These are phyloP conservation scores for Aricia agestis DNA, from an alignment of 1,140 invertebrate species.

Conservation along the genomic window DNA sequence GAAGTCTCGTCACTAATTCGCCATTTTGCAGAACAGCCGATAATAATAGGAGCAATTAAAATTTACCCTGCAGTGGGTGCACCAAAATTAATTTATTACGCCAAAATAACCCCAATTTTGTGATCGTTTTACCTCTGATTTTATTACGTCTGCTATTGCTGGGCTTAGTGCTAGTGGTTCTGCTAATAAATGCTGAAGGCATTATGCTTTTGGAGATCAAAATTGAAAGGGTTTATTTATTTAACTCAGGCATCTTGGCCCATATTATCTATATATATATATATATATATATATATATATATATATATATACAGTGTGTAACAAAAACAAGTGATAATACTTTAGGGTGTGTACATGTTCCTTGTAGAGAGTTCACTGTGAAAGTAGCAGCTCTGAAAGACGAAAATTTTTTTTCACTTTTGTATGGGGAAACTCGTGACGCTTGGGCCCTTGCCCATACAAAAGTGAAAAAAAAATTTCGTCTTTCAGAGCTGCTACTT, in stretches of 20 bases:
- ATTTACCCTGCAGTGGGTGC: constrained; percentile 69
- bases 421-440: too few relatives aligned
- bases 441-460: too few relatives aligned
- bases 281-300: too few relatives aligned
- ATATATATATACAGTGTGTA: too few relatives aligned
- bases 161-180: constrained; percentile 33
- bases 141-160: constrained; percentile 44
- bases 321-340: too few relatives aligned
- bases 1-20: constrained; percentile 48
- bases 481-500: too few relatives aligned
- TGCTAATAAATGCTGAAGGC: constrained; percentile 24
- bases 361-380: too few relatives aligned
- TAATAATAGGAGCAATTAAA: constrained; percentile 74
- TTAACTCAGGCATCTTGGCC: constrained; percentile 4
- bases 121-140: constrained; percentile 39
- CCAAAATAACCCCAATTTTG: constrained; percentile 65
- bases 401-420: too few relatives aligned
- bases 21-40: constrained; percentile 61
- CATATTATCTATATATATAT: too few relatives aligned
- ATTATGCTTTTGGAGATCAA: background rate
- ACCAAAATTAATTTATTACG: constrained; percentile 71
- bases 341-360: too few relatives aligned
- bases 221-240: background rate
- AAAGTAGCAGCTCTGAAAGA: too few relatives aligned
- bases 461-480: too few relatives aligned